Evolutionary conservation across 2,888 invertebrate species (phyloP), one percentile per base, ranked within the genome.

Genomic region (Willowsia nigromaculata): DNA sequence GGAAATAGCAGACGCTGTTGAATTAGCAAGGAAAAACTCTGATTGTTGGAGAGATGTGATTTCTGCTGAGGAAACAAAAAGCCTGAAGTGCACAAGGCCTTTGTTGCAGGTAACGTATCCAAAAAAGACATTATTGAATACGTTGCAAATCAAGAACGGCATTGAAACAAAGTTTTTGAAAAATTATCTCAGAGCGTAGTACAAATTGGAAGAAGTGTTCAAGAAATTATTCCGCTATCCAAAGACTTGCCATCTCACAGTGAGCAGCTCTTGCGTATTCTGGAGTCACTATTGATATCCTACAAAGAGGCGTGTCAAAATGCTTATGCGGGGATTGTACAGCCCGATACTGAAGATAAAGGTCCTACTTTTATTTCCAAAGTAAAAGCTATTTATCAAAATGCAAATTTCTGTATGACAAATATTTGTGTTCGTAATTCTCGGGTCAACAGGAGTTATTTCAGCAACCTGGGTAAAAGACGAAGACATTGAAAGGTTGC

Each of bases 401-500:
- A n/a, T n/a, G n/a, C n/a, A n/a, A n/a, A n/a, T n/a, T n/a, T n/a
- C n/a, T n/a, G n/a, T n/a, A n/a, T n/a, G n/a, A n/a, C n/a, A n/a
- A n/a, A n/a, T n/a, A n/a, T n/a, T n/a, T n/a, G n/a, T n/a, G n/a
- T n/a, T n/a, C n/a, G n/a, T n/a, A n/a, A n/a, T n/a, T n/a, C n/a
- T n/a, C n/a, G n/a, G n/a, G n/a, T n/a, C n/a, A n/a, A n/a, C 30
- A 87, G 87, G 96, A 90, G 96, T 97, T 88, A 96, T 97, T 92
- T 97, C 97, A 93, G 97, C 97, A 0, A 96, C 96, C 13, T 98
- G 98, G 98, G 95, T 98, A 0, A 97, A 97, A 92, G 99, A 99
- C 94, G 98, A 98, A 93, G 99, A 99, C 93, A 98, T 99, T 90
- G 98, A 97, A 93, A 95, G 98, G 83, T 97, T 98, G 94, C 95